phyloP scores from a whole-genome alignment of 1,140 invertebrate genomes.

The Zaprionus ornatus region DNA sequence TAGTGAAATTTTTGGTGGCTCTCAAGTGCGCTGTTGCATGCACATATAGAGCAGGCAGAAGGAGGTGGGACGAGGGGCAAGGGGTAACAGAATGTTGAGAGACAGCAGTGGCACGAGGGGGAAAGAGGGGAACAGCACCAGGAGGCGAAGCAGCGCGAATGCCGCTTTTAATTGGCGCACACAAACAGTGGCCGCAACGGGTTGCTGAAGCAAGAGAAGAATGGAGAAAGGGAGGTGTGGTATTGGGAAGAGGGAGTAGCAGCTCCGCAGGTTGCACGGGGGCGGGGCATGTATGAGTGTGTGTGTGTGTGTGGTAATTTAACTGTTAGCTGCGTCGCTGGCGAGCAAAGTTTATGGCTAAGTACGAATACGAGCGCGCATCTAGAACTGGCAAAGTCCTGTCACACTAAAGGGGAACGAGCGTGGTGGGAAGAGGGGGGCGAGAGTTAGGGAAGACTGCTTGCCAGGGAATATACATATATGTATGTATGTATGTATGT shows the following conservation, averaged over 20 bases:
- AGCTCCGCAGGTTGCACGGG: background rate
- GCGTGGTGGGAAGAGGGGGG: background rate
- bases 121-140: background rate
- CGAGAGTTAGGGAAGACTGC: background rate
- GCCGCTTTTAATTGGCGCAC: slow-evolving; percentile 79
- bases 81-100: background rate
- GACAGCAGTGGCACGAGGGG: background rate
- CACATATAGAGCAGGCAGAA: background rate
- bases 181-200: slow-evolving; percentile 46
- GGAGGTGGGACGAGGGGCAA: no score
- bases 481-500: slow-evolving; percentile 12
- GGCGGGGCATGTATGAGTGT: slow-evolving; percentile 31
- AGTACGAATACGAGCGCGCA: slow-evolving; percentile 63
- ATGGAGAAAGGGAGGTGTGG: background rate
- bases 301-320: slow-evolving; percentile 62
- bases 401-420: background rate
- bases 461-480: background rate
- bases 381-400: slow-evolving; percentile 54
- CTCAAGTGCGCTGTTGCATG: slow-evolving; percentile 50
- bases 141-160: slow-evolving; percentile 48
- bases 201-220: slow-evolving; percentile 18
- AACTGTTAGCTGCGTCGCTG: slow-evolving; percentile 73
- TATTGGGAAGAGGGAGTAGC: no score
- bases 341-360: slow-evolving; percentile 78
- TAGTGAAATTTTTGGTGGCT: slow-evolving; percentile 63